A percentile compares a stretch with the other conserved stretches of the same genome.
Evolutionary conservation across 1,140 invertebrate species (phyloP).

Genomic region (Plectus sambesii): DNA sequence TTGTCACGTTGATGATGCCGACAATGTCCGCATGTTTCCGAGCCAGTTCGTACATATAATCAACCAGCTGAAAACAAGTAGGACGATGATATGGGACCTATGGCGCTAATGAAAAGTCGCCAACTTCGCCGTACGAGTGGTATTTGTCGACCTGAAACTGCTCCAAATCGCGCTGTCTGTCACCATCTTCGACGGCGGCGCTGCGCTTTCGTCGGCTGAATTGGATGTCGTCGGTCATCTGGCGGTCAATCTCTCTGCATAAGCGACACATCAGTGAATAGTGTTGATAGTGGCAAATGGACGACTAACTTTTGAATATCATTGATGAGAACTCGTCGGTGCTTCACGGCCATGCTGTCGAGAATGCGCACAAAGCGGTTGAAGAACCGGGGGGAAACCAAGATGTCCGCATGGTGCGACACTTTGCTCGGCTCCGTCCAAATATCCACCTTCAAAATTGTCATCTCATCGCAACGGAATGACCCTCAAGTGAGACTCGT

Average conservation of each 20-base stretch:
- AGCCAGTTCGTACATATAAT: conserved; percentile 26
- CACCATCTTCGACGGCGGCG: neutral
- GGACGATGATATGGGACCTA: too few relatives aligned
- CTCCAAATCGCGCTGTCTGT: conserved; percentile 17
- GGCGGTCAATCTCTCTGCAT: conserved; percentile 20
- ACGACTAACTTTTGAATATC: conserved; percentile 30
- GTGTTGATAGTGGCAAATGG: neutral
- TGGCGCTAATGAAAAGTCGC: neutral
- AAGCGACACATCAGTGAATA: neutral
- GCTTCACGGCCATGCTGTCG: conserved; percentile 9
- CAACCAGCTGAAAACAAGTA: conserved; percentile 34
- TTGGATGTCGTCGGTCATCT: conserved; percentile 17
- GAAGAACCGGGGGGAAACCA: conserved; percentile 33
- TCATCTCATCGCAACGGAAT: too few relatives aligned
- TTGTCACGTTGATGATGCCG: conserved; percentile 32
- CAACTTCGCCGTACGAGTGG: conserved; percentile 30
- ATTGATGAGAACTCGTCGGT: conserved; percentile 18
- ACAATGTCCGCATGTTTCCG: conserved; percentile 24
- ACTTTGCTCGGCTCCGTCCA: conserved; percentile 28
- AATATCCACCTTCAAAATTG: conserved; percentile 23
- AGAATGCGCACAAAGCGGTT: conserved; percentile 17
- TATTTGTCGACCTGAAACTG: conserved; percentile 27
- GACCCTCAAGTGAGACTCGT: too few relatives aligned
- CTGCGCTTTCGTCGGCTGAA: conserved; percentile 7
- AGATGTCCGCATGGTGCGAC: conserved; percentile 22